phyloP scores from a whole-genome alignment of 92 coral and sea anemone genomes.

The Porites evermanni region DNA sequence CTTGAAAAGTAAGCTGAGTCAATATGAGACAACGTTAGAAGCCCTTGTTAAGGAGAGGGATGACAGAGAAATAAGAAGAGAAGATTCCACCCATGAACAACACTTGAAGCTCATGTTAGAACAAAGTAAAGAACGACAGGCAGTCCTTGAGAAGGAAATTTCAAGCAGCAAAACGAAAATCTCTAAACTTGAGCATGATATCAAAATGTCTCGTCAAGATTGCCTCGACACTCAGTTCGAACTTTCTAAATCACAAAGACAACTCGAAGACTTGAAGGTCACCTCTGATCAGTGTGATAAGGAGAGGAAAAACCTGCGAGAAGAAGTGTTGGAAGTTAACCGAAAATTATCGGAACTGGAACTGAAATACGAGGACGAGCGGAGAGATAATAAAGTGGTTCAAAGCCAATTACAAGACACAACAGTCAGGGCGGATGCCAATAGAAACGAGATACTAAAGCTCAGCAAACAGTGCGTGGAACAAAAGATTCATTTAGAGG shows the following conservation, averaged over 20 bases:
- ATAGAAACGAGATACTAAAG: conserved; percentile 83
- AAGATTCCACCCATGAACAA: conserved; percentile 6
- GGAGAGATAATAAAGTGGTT: conserved; percentile 77
- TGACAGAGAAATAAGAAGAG: conserved; percentile 37
- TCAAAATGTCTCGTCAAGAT: conserved; percentile 87
- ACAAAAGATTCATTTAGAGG: conserved; percentile 70
- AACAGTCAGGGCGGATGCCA: conserved; percentile 68
- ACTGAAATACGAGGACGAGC: conserved; percentile 86
- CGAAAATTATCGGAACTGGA: conserved; percentile 88
- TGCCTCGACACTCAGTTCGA: conserved; percentile 85
- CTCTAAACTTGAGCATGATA: conserved; percentile 82
- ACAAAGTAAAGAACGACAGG: conserved; percentile 70
- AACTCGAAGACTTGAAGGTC: conserved; percentile 80
- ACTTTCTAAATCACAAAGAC: conserved; percentile 76
- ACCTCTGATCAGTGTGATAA: conserved; percentile 69
- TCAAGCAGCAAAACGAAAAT: conserved; percentile 77
- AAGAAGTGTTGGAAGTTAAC: conserved; percentile 70
- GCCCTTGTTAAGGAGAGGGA: conserved; percentile 58
- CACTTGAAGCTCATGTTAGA: conserved; percentile 26
- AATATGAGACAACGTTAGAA: conserved; percentile 78
- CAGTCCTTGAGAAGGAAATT: conserved; percentile 80
- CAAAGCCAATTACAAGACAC: conserved; percentile 85
- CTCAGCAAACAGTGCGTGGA: conserved; percentile 92
- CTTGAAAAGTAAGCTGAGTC: conserved; percentile 62
- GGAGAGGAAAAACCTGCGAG: conserved; percentile 79